Conservation (phyloP, 1,140 invertebrate genomes). For the Daktulosphaira vitifoliae region DNA sequence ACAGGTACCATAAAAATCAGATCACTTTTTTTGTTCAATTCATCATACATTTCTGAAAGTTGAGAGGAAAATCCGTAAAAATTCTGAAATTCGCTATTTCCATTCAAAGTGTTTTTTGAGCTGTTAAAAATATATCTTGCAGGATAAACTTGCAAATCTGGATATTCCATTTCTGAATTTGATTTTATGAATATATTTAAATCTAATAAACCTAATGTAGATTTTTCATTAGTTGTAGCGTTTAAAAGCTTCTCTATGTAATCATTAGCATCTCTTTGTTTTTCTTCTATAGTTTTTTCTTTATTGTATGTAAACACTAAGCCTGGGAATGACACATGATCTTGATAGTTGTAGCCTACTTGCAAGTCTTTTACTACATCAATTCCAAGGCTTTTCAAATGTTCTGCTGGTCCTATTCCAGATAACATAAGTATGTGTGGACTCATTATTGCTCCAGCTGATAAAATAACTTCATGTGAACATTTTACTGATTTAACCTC, state of each 20-base stretch:
- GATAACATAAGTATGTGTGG: slow-evolving; percentile 53
- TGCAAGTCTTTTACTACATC: slow-evolving; percentile 56
- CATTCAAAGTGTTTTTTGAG: neutral
- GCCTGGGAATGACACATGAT: slow-evolving; percentile 47
- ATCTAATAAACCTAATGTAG: slow-evolving; percentile 2
- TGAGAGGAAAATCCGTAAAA: slow-evolving; percentile 51
- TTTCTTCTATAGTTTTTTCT: neutral
- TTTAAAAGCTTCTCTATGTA: neutral
- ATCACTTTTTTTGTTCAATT: slow-evolving; percentile 49
- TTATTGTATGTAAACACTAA: slow-evolving; percentile 20
- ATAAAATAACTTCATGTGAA: slow-evolving; percentile 59
- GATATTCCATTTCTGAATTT: no score
- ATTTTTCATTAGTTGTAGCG: neutral
- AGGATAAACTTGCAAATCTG: slow-evolving; percentile 7
- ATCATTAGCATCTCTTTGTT: neutral
- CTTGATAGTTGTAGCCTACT: slow-evolving; percentile 68
- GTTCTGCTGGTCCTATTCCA: slow-evolving; percentile 44
- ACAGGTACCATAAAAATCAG: slow-evolving; percentile 48
- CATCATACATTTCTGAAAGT: slow-evolving; percentile 52
- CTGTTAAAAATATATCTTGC: neutral
- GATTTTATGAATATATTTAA: slow-evolving; percentile 7
- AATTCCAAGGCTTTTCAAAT: slow-evolving; percentile 44
- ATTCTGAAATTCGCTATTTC: neutral
- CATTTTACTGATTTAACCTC: slow-evolving; percentile 40
- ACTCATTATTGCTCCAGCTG: slow-evolving; percentile 59